Evolutionary conservation across 2,797 vertebrate species (phyloP).

Genomic region (Phataginus tetradactyla): DNA sequence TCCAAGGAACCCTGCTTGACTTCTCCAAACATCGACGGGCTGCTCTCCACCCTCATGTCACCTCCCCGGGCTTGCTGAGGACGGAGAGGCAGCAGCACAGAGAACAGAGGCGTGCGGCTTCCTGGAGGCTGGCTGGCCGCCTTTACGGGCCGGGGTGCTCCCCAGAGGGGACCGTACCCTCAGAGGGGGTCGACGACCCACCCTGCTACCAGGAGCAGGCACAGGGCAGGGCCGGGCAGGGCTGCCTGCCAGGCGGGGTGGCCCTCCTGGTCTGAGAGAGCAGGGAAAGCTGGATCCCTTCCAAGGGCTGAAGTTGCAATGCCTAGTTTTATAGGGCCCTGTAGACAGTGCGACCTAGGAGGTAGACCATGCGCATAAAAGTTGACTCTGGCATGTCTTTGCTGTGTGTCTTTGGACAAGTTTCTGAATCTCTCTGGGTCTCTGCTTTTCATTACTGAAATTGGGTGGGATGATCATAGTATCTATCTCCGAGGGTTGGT

Average conservation of each 20-base stretch:
- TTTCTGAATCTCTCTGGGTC: not conserved
- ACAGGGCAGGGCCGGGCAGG: not conserved
- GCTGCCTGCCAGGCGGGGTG: accelerated
- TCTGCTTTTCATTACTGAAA: not conserved
- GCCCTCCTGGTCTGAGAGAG: not conserved
- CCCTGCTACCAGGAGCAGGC: accelerated
- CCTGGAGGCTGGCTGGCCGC: not conserved
- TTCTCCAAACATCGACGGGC: not conserved
- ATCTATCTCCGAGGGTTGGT: not conserved
- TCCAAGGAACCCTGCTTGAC: not conserved
- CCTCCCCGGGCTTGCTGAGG: no score
- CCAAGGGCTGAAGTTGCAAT: not conserved
- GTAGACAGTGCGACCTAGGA: not conserved
- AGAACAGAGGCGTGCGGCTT: accelerated
- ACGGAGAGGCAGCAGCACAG: not conserved
- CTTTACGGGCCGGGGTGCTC: no score
- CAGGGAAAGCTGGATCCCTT: accelerated
- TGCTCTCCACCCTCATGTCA: accelerated
- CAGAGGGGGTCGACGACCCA: accelerated
- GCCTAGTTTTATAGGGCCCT: accelerated
- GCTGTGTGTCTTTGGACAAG: not conserved
- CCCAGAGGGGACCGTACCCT: accelerated
- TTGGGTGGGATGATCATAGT: not conserved
- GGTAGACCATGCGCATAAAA: accelerated
- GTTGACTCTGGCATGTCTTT: accelerated